A percentile compares a stretch with the other conserved stretches of the same genome.
Conservation (phyloP, 1,140 invertebrate species). For the Phymastichus coffea region DNA sequence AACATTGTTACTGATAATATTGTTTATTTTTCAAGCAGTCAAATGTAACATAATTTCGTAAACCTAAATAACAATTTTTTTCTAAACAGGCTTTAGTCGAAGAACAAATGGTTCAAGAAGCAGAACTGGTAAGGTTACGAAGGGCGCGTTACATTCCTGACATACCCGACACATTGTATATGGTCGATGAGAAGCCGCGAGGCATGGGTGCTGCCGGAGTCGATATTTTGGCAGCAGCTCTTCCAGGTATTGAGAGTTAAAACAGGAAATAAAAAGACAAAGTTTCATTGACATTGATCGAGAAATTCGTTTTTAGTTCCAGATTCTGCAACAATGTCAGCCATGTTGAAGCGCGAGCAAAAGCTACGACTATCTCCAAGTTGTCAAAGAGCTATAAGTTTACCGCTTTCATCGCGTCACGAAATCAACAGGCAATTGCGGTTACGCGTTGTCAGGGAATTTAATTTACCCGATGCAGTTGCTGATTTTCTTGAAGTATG, state of each 20-base stretch:
- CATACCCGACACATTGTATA: slow-evolving; percentile 92
- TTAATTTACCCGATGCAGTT: slow-evolving; percentile 89
- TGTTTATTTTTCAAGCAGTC: too few relatives aligned
- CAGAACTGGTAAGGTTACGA: slow-evolving; percentile 72
- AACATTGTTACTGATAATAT: slow-evolving; percentile 12
- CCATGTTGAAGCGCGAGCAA: slow-evolving; percentile 83
- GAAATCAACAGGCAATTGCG: slow-evolving; percentile 79
- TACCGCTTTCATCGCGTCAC: slow-evolving; percentile 74
- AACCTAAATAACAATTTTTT: neutral
- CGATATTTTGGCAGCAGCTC: slow-evolving; percentile 61
- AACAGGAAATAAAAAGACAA: slow-evolving; percentile 12
- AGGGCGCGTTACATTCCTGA: slow-evolving; percentile 69
- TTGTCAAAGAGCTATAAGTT: slow-evolving; percentile 73
- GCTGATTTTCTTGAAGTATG: slow-evolving; percentile 77
- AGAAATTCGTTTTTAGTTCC: slow-evolving; percentile 60
- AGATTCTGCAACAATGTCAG: slow-evolving; percentile 71
- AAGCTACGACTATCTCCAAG: slow-evolving; percentile 79
- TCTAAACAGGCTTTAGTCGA: slow-evolving; percentile 72
- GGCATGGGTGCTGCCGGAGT: slow-evolving; percentile 65
- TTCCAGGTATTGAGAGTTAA: slow-evolving; percentile 56
- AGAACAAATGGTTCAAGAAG: slow-evolving; percentile 79
- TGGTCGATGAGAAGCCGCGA: slow-evolving; percentile 74
- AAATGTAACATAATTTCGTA: too few relatives aligned
- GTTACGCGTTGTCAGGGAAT: slow-evolving; percentile 87
- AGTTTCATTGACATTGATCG: neutral